Conservation (phyloP, 2,888 invertebrate genomes). For the Leptogaster cylindrica region DNA sequence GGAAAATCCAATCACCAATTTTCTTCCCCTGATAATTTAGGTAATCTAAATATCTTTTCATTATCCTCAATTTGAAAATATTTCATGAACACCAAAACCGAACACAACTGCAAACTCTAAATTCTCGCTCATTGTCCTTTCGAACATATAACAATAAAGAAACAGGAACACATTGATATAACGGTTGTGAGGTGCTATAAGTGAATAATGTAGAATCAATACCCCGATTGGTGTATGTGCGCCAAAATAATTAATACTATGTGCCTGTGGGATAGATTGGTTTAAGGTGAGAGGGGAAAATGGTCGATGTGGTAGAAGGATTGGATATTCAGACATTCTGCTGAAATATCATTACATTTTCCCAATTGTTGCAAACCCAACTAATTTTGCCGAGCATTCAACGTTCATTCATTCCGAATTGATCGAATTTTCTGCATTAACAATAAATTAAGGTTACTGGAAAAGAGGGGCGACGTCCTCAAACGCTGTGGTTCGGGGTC, state of each 20-base stretch:
- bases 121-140: no score
- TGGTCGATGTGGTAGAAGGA: not conserved
- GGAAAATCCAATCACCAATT: no score
- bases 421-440: not conserved
- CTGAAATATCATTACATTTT: conserved; percentile 11
- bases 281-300: not conserved
- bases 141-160: no score
- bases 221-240: not conserved
- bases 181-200: no score
- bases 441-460: not conserved
- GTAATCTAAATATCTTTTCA: no score
- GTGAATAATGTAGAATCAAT: conserved; percentile 25
- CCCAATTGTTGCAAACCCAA: not conserved
- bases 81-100: no score
- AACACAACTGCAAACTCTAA: no score
- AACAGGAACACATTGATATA: no score
- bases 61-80: no score
- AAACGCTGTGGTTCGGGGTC: not conserved
- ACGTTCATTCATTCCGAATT: conserved; percentile 12
- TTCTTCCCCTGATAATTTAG: no score
- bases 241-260: conserved; percentile 29
- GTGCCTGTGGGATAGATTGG: no score
- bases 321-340: no score
- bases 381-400: conserved; percentile 1
- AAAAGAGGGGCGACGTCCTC: not conserved